Percentiles rank a stretch among this genome's conserved stretches.
These are phyloP conservation scores for Portevinia maculata DNA, from an alignment of 2,888 invertebrate species.

Conservation along the genomic window DNA sequence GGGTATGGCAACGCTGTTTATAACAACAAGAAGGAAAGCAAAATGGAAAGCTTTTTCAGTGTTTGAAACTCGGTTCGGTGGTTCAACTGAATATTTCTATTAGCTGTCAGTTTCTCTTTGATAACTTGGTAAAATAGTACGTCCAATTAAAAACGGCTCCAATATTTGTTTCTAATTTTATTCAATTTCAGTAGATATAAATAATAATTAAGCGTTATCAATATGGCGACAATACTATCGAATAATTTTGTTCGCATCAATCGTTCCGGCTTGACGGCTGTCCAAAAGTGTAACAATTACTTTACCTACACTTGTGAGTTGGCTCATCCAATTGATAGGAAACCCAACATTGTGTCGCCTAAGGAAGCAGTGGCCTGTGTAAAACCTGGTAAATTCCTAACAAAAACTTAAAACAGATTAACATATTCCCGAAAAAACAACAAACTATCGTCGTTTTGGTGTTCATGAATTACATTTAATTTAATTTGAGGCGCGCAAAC, in stretches of 20 bases:
- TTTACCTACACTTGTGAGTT: constrained; percentile 92
- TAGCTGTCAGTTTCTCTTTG: constrained; percentile 10
- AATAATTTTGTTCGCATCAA: constrained; percentile 62
- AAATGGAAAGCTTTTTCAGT: constrained; percentile 39
- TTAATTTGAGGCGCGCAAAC: too few species aligned
- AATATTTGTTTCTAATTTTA: constrained; percentile 5
- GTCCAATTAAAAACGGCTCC: constrained; percentile 10
- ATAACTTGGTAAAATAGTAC: not conserved
- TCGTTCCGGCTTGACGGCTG: constrained; percentile 54
- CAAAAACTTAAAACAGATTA: constrained; percentile 6
- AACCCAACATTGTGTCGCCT: constrained; percentile 88
- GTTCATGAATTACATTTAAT: too few species aligned
- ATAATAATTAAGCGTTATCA: constrained; percentile 24
- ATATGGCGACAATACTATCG: constrained; percentile 69
- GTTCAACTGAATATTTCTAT: constrained; percentile 10
- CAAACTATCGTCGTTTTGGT: too few species aligned
- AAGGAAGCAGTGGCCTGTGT: constrained; percentile 91
- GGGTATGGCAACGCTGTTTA: too few species aligned
- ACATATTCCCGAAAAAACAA: not conserved
- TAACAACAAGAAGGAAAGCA: not conserved
- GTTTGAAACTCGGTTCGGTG: constrained; percentile 44
- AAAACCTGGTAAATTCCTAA: constrained; percentile 88
- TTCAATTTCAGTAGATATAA: constrained; percentile 39
- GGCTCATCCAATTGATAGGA: constrained; percentile 89
- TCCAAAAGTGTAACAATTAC: constrained; percentile 82